phyloP scores from a whole-genome alignment of 2,888 invertebrate genomes.

The Scaptomyza reducta region DNA sequence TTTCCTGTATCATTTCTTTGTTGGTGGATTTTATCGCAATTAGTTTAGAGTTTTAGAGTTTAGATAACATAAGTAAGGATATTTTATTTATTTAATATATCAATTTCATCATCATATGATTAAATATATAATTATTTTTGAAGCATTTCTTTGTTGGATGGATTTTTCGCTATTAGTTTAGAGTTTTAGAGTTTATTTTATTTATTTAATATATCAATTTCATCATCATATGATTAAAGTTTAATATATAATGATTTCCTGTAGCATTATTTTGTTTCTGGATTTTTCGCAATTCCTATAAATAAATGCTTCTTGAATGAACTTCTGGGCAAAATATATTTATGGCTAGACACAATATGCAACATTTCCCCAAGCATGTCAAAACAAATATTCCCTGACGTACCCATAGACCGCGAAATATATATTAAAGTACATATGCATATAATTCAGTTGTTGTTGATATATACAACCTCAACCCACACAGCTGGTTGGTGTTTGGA shows the following conservation, averaged over 20 bases:
- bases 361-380: constrained; percentile 56
- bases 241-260: no score
- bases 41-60: no score
- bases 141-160: no score
- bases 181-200: no score
- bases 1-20: not conserved
- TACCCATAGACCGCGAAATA: constrained; percentile 28
- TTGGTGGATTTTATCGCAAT: no score
- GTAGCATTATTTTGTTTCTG: not conserved
- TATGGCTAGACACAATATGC: constrained; percentile 23
- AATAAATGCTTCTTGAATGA: not conserved
- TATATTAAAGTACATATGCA: constrained; percentile 7
- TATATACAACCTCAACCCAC: constrained; percentile 32
- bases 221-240: not conserved
- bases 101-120: not conserved
- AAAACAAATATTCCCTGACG: constrained; percentile 56
- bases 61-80: no score
- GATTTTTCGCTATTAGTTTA: no score
- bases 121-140: not conserved
- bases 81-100: no score
- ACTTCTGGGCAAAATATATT: constrained; percentile 28
- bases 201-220: no score
- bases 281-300: not conserved
- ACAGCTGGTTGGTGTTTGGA: constrained; percentile 2
- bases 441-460: no score